A percentile compares a stretch with the other conserved stretches of the same genome.
Conservation (phyloP, 2,797 vertebrate species). For the Miichthys miiuy region DNA sequence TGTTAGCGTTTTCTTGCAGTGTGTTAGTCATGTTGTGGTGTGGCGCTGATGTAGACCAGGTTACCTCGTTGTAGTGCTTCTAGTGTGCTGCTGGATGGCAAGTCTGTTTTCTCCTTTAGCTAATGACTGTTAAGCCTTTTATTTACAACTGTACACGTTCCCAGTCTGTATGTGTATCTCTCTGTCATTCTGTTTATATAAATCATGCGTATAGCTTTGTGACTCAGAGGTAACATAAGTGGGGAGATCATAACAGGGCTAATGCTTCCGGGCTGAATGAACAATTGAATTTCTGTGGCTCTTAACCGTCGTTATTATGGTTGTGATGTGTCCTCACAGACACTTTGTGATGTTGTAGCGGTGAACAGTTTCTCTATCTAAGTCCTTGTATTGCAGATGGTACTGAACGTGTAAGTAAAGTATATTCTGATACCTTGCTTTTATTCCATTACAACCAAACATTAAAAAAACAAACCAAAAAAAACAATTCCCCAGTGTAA, state of each 20-base stretch:
- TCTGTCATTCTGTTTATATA: constrained; percentile 32
- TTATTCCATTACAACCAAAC: not conserved
- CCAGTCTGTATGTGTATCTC: constrained; percentile 21
- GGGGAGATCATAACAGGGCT: constrained; percentile 34
- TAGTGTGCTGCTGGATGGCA: constrained; percentile 2
- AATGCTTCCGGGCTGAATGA: constrained; percentile 46
- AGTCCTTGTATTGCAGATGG: not conserved
- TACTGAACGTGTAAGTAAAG: not conserved
- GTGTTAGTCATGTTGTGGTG: not conserved
- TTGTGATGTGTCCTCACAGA: constrained; percentile 25
- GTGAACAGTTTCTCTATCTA: not conserved
- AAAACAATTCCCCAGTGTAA: not conserved
- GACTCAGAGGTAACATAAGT: constrained; percentile 45
- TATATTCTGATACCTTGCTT: not conserved
- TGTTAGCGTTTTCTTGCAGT: not conserved
- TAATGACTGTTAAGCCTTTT: constrained; percentile 41
- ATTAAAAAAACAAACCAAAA: not conserved
- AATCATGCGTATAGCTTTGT: constrained; percentile 32
- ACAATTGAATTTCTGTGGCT: constrained; percentile 47
- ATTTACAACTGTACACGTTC: constrained; percentile 45
- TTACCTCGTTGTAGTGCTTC: not conserved
- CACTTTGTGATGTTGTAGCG: constrained; percentile 11
- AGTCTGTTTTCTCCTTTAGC: constrained; percentile 25
- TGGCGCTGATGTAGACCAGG: constrained; percentile 14
- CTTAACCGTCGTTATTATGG: constrained; percentile 33